Evolutionary conservation across 2,797 vertebrate species (phyloP).

Genomic region (Rhynchotus rufescens): DNA sequence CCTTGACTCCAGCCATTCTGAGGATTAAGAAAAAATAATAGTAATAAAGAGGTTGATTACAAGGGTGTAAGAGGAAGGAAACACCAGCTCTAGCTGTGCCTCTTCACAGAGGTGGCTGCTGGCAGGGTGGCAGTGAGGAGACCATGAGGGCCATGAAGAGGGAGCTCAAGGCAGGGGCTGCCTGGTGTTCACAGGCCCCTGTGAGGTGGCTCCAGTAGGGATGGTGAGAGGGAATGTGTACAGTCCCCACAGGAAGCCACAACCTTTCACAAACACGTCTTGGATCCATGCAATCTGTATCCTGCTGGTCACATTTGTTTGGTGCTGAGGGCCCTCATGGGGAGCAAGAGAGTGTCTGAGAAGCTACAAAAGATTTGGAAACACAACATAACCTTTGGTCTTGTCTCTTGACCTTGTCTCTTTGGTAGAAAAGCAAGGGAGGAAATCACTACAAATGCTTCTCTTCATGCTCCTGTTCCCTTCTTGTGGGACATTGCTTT

Average conservation of each 20-base stretch:
- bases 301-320: neutral
- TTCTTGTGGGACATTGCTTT: slow-evolving; percentile 33
- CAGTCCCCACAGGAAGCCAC: neutral
- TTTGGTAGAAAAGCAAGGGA: neutral
- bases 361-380: neutral
- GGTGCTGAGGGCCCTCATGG: neutral
- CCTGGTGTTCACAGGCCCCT: neutral
- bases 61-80: neutral
- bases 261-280: neutral
- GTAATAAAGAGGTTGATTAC: neutral
- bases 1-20: slow-evolving; percentile 23
- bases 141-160: rapidly evolving
- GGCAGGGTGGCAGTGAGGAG: neutral
- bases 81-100: neutral
- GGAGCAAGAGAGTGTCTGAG: neutral
- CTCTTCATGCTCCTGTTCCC: slow-evolving; percentile 24
- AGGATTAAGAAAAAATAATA: neutral
- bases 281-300: neutral
- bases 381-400: neutral
- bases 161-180: neutral
- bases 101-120: neutral
- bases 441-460: neutral
- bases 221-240: neutral
- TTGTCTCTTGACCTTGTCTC: neutral
- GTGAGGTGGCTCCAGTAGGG: neutral